Evolutionary conservation across 2,888 invertebrate genomes (phyloP).

Genomic region (Folsomia candida): DNA sequence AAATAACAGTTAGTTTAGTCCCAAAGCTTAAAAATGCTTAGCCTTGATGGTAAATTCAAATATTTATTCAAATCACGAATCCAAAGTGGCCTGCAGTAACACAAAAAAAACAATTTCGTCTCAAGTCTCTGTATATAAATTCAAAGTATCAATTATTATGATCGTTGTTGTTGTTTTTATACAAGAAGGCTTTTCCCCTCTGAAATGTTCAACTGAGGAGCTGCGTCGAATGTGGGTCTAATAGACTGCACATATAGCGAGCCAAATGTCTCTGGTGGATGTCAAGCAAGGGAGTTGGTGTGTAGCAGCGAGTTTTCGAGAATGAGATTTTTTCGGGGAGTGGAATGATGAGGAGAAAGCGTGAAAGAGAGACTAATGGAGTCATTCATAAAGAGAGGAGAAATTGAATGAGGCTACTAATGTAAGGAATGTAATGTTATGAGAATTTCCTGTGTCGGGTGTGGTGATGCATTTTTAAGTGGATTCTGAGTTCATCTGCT

Average conservation of each 20-base stretch:
- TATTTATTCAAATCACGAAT: not conserved
- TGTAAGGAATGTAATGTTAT: not conserved
- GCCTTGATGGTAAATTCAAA: too few species aligned
- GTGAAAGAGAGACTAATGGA: conserved; percentile 7
- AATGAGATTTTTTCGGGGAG: not conserved
- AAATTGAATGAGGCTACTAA: conserved; percentile 8
- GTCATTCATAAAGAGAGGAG: conserved; percentile 8
- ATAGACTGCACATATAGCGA: too few species aligned
- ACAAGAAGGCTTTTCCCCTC: not conserved
- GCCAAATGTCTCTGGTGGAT: too few species aligned
- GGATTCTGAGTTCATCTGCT: too few species aligned
- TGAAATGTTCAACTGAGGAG: too few species aligned
- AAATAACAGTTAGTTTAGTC: too few species aligned
- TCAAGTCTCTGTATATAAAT: too few species aligned
- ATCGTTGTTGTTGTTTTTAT: not conserved
- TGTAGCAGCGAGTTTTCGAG: not conserved
- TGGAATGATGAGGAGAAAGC: not conserved
- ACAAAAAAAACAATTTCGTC: not conserved
- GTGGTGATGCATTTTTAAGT: conserved; percentile 7
- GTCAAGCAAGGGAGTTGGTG: too few species aligned
- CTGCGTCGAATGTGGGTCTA: too few species aligned
- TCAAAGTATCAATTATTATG: not conserved
- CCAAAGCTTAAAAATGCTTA: too few species aligned
- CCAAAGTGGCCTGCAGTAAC: not conserved
- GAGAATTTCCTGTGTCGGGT: not conserved